phyloP scores from a whole-genome alignment of 2,113 vertebrate genomes.

The Dipodomys merriami region DNA sequence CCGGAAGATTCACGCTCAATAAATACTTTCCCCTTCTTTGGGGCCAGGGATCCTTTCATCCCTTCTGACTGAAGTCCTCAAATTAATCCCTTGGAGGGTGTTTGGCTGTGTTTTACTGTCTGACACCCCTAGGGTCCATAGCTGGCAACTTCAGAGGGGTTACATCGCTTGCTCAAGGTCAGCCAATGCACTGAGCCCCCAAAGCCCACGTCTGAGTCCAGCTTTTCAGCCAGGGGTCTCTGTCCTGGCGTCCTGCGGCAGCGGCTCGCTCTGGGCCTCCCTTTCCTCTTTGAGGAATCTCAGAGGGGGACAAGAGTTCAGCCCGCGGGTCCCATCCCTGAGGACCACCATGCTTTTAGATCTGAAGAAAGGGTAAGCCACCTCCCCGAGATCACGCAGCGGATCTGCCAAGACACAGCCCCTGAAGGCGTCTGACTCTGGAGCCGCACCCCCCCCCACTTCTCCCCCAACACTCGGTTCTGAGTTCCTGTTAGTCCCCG shows the following conservation, averaged over 20 bases:
- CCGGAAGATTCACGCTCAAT: neutral
- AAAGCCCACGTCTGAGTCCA: neutral
- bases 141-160: slow-evolving; percentile 41
- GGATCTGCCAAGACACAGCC: neutral
- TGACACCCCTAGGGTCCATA: neutral
- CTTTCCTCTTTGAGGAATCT: neutral
- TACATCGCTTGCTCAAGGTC: slow-evolving; percentile 46
- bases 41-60: neutral
- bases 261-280: neutral
- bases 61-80: slow-evolving; percentile 11
- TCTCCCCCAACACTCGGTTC: neutral
- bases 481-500: neutral
- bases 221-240: neutral
- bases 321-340: neutral
- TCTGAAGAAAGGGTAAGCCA: neutral
- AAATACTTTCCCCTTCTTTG: neutral
- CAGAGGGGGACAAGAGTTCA: neutral
- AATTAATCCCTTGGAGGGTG: neutral
- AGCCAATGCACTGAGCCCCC: slow-evolving; percentile 10
- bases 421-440: no score
- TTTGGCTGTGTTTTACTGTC: neutral
- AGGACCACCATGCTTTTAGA: neutral
- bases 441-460: neutral
- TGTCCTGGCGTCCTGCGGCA: neutral
- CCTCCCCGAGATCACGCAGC: neutral